Evolutionary conservation across 2,888 invertebrate species (phyloP), one percentile per base, ranked within the genome.

Genomic region (Drosophila suboccidentalis): DNA sequence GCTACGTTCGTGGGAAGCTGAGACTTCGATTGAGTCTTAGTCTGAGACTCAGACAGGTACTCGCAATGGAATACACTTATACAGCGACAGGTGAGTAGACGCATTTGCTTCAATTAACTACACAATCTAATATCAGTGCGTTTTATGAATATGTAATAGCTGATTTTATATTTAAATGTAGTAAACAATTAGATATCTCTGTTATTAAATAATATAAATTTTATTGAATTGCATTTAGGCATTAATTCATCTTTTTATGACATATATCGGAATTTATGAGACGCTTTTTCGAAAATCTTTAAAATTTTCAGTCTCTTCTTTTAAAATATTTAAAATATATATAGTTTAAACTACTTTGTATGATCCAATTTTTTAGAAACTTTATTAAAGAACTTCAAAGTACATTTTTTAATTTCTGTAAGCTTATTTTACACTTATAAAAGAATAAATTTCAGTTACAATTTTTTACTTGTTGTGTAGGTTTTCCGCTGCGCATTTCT

Each of bases 41-140:
- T 29, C 32, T 50, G 49, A 19, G 49, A 50, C 11, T 19, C n/a
- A n/a, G 11, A 8, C 54, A 65, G 71, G 65, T 66, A 64, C 41
- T 39, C 43, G 39, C 9, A 50, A 15, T 41, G 39, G 49, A 9
- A 13, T 15, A 19, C 13, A 43, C 26, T 44, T 32, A 60, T 39
- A 22, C 46, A 50, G 38, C 39, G 39, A 51, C 71, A 83, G 81
- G 75, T 86, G 70, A 68, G 34, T 66, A 22, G 44, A 36, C 11
- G 59, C 51, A 62, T 64, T 65, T 59, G n/a, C 17, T 46, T 64
- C 29, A 61, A 66, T 64, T 71, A 70, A 80, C 26, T 44, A 36
- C 22, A 15, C 10, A 22, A 36, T 11, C 44, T 22, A 57, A 3
- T 19, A 50, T 4, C 26, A 53, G 59, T 61, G 44, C 22, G 47